Conservation (phyloP, 1,140 invertebrate genomes). For the Lepidurus apus region DNA sequence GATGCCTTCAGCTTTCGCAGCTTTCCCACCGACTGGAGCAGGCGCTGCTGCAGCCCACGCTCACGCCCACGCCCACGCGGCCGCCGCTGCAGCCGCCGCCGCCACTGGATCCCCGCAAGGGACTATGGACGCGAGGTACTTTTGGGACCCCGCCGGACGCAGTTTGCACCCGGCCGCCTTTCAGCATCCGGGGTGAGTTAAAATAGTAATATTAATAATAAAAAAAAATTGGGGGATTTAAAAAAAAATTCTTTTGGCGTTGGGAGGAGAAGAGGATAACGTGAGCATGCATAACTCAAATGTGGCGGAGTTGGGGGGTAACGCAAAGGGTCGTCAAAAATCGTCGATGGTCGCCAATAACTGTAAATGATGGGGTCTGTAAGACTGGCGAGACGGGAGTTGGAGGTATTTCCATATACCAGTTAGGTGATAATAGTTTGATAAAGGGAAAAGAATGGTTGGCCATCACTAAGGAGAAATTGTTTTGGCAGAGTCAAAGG, state of each 20-base stretch:
- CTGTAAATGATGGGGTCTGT: conserved; percentile 14
- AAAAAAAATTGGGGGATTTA: neutral
- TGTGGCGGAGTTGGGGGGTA: neutral
- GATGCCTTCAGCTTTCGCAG: conserved; percentile 35
- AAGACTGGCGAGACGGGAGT: neutral
- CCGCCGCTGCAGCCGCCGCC: conserved; percentile 29
- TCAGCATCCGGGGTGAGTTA: conserved; percentile 32
- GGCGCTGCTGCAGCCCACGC: conserved; percentile 30
- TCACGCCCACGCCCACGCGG: conserved; percentile 25
- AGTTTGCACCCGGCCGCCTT: conserved; percentile 28
- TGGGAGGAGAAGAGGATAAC: neutral
- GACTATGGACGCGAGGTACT: conserved; percentile 28
- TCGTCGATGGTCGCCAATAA: conserved; percentile 21
- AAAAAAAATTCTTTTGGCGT: conserved; percentile 21
- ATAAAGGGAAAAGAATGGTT: neutral
- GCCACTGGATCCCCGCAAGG: conserved; percentile 24
- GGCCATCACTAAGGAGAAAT: neutral
- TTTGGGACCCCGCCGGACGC: conserved; percentile 32
- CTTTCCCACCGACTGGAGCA: conserved; percentile 33
- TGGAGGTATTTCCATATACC: neutral
- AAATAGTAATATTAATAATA: neutral
- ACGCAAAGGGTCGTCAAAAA: conserved; percentile 5
- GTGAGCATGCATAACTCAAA: conserved; percentile 11
- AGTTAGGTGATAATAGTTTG: conserved; percentile 19
- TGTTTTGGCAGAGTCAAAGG: neutral